A percentile compares a stretch with the other conserved stretches of the same genome.
These are phyloP conservation scores for Drosophila paramelanica DNA, from an alignment of 2,888 invertebrate genomes.

Conservation along the genomic window DNA sequence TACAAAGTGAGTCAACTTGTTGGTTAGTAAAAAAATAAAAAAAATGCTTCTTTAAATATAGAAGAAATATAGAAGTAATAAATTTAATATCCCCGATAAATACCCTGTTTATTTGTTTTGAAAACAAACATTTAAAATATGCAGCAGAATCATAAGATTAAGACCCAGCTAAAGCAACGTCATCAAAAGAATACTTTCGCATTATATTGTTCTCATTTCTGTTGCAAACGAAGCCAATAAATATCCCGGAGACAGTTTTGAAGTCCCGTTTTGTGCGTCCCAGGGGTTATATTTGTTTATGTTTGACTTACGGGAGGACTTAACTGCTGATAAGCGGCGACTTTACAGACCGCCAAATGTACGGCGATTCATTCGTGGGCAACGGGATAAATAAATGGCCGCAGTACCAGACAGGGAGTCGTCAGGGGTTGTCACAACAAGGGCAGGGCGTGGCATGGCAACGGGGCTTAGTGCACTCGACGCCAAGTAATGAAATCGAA, in stretches of 20 bases:
- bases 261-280: conserved; percentile 2
- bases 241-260: conserved; percentile 43
- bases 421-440: conserved; percentile 48
- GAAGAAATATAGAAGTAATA: neutral
- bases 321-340: conserved; percentile 71
- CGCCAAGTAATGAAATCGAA: conserved; percentile 41
- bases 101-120: conserved; percentile 32
- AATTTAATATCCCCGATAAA: neutral
- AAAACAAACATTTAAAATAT: conserved; percentile 18
- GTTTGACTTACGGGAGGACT: conserved; percentile 74
- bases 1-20: neutral
- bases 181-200: conserved; percentile 34
- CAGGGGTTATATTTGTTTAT: conserved; percentile 73
- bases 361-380: neutral
- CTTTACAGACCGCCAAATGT: conserved; percentile 64
- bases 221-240: conserved; percentile 52
- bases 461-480: conserved; percentile 35
- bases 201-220: conserved; percentile 35
- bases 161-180: conserved; percentile 28
- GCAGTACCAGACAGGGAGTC: conserved; percentile 15
- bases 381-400: conserved; percentile 41
- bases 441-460: conserved; percentile 44
- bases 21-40: too few species aligned
- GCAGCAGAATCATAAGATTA: conserved; percentile 22
- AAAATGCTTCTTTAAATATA: too few species aligned